phyloP scores from a whole-genome alignment of 2,797 vertebrate genomes.

The Phrynocephalus vlangalii region DNA sequence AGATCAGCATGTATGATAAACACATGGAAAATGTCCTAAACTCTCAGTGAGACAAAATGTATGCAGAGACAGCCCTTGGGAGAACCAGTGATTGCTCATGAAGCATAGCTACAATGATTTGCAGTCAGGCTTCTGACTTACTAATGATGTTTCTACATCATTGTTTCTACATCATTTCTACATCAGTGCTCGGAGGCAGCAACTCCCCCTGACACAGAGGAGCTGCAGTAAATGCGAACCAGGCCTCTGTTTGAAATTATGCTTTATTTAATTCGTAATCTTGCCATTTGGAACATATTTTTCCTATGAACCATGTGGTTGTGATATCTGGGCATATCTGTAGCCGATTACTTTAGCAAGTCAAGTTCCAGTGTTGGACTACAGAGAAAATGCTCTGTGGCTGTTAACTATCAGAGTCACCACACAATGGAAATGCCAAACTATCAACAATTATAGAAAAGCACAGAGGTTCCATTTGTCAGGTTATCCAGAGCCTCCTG shows the following conservation, averaged over 20 bases:
- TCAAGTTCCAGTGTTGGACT: background rate
- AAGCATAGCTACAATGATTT: background rate
- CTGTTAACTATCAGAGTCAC: conserved; percentile 7
- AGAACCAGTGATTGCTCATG: background rate
- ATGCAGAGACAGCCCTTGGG: background rate
- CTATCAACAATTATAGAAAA: conserved; percentile 13
- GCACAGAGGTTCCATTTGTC: background rate
- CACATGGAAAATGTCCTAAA: background rate
- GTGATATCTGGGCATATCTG: conserved; percentile 38
- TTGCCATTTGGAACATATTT: conserved; percentile 51
- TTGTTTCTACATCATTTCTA: too few species aligned
- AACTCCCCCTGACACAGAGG: too few species aligned
- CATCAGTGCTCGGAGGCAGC: background rate
- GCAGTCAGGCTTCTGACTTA: too few species aligned
- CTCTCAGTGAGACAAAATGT: background rate
- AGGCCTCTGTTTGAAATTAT: conserved; percentile 34
- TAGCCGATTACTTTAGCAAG: conserved; percentile 42
- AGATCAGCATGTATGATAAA: background rate
- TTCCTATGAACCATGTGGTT: conserved; percentile 49
- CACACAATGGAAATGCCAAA: background rate
- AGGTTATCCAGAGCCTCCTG: conserved; percentile 36
- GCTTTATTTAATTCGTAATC: conserved; percentile 4
- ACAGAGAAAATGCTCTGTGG: conserved; percentile 16
- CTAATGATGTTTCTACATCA: background rate
- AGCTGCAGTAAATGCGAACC: background rate